Conservation (phyloP, 1,140 invertebrate genomes). For the Nymphalis io region DNA sequence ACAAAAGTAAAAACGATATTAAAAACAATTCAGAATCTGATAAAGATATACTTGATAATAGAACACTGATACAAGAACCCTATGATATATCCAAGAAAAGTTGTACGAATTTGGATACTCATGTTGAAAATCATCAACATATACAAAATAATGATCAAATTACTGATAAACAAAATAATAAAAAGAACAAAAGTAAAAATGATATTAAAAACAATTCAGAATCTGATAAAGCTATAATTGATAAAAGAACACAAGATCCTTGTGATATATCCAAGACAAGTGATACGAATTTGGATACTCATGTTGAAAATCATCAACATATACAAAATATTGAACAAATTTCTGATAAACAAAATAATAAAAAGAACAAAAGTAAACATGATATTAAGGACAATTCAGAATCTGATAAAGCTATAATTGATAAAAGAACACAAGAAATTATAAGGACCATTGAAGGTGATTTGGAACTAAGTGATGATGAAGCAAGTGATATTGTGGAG, state of each 20-base stretch:
- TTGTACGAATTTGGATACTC: not conserved
- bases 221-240: conserved; percentile 21
- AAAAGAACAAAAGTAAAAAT: not conserved
- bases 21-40: not conserved
- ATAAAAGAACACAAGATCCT: conserved; percentile 4
- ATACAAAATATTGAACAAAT: not conserved
- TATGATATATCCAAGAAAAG: not conserved
- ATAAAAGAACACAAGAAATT: conserved; percentile 12
- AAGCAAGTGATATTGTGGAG: conserved; percentile 57
- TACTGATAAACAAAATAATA: not conserved
- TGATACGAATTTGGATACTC: not conserved
- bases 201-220: not conserved
- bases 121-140: not conserved
- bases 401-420: conserved; percentile 25
- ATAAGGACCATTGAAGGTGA: conserved; percentile 57
- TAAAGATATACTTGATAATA: conserved; percentile 21
- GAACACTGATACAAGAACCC: not conserved
- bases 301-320: not conserved
- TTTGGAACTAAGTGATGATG: conserved; percentile 72
- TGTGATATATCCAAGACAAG: not conserved
- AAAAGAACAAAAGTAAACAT: not conserved
- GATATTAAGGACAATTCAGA: not conserved
- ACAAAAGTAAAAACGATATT: not conserved
- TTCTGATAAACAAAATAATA: not conserved
- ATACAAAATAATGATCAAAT: not conserved